Conservation (phyloP, 2,797 vertebrate genomes). For the Pogonophryne albipinna region DNA sequence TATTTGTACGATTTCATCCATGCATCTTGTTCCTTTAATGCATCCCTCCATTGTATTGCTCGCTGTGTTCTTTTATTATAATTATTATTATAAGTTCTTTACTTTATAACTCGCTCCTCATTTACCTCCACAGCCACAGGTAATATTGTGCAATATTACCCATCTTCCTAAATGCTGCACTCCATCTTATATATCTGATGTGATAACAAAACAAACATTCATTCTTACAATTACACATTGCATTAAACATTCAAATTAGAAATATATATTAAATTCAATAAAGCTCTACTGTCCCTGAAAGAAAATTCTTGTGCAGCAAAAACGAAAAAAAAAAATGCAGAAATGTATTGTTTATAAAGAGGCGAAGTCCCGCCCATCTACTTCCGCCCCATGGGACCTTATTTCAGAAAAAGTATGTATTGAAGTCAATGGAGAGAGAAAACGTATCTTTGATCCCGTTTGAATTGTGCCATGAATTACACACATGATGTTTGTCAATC, state of each 20-base stretch:
- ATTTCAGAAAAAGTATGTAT: no score
- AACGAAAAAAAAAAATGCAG: no score
- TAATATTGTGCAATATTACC: slow-evolving; percentile 52
- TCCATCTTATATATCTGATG: slow-evolving; percentile 30
- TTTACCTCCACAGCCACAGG: slow-evolving; percentile 60
- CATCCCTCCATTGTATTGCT: slow-evolving; percentile 64
- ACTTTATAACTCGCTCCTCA: slow-evolving; percentile 36
- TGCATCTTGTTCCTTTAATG: slow-evolving; percentile 74
- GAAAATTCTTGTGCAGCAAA: no score
- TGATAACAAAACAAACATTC: slow-evolving; percentile 15
- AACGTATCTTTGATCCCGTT: no score
- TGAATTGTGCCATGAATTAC: no score
- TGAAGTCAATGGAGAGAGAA: no score
- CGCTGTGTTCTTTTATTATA: slow-evolving; percentile 52
- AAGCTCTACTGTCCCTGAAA: no score
- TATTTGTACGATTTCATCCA: slow-evolving; percentile 67
- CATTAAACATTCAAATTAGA: slow-evolving; percentile 10
- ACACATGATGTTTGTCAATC: no score
- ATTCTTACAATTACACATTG: slow-evolving; percentile 39
- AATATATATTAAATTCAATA: neutral
- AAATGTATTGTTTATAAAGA: no score
- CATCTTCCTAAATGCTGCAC: slow-evolving; percentile 47
- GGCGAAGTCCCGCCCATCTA: no score
- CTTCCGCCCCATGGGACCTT: no score
- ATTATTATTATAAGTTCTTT: slow-evolving; percentile 5